phyloP scores from a whole-genome alignment of 2,797 vertebrate species.

The Phyllotis vaccarum region DNA sequence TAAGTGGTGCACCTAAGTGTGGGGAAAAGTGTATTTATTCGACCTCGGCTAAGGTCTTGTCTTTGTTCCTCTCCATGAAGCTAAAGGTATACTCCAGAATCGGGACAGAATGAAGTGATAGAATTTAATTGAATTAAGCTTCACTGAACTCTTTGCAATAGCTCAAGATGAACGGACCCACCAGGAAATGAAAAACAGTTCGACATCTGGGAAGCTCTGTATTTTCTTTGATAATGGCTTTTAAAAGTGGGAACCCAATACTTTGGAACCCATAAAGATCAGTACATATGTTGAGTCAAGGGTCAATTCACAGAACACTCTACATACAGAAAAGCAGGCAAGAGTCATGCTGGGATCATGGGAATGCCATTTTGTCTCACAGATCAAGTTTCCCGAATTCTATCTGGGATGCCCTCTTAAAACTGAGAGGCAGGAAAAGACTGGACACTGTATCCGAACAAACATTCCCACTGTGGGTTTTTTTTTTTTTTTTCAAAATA shows the following conservation, averaged over 20 bases:
- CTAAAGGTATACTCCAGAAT: constrained; percentile 1
- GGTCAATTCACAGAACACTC: constrained; percentile 29
- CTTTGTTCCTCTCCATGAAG: constrained; percentile 47
- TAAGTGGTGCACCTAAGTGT: constrained; percentile 66
- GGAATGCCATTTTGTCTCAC: constrained; percentile 19
- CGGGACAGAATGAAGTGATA: not conserved
- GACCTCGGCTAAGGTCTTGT: constrained; percentile 59
- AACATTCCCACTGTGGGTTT: not conserved
- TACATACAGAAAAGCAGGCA: not conserved
- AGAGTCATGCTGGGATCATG: not conserved
- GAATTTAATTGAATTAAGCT: constrained; percentile 65
- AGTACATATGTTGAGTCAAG: not conserved
- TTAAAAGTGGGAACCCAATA: constrained; percentile 28
- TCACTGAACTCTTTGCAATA: constrained; percentile 21
- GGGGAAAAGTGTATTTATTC: not conserved
- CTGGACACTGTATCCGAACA: not conserved
- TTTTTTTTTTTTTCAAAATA: not conserved
- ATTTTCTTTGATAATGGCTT: constrained; percentile 68
- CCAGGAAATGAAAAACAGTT: constrained; percentile 58
- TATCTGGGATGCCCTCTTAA: not conserved
- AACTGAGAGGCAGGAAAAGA: not conserved
- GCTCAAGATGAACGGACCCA: constrained; percentile 40
- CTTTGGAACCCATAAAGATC: constrained; percentile 44
- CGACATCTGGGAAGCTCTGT: constrained; percentile 53
- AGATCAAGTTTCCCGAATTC: constrained; percentile 31